Evolutionary conservation across 2,888 invertebrate species (phyloP), one percentile per base, ranked within the genome.

Genomic region (Hyppa rectilinea): DNA sequence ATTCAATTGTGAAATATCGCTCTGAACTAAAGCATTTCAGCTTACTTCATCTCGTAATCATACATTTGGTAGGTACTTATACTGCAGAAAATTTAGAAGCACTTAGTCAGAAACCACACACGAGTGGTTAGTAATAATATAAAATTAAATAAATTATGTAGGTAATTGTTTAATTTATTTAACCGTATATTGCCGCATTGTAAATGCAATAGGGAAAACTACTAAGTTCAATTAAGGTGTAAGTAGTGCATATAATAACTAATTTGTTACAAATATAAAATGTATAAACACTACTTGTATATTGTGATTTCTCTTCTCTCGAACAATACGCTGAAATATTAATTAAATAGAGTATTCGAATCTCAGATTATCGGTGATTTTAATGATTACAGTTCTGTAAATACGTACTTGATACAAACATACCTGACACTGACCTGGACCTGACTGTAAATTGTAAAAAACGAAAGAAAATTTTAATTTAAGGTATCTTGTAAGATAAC

Each of bases 1-100:
- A 70, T 75, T 34, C 14, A 40, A 58, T 80, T 66, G 61, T 47
- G 58, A 75, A 80, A 80, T 70, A 59, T 58, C 49, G n/a, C 26
- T 56, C 29, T 31, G n/a, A 53, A 52, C 45, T 14, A 56, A 26
- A 47, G 26, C 52, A 53, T 45, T 64, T 50, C 2, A 55, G 74
- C 26, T 40, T 53, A 40, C 9, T 71, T 40, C 12, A 20, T 49
- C 26, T 62, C 43, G 36, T 38, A 31, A 47, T 58, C 38, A 45
- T 10, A 29, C 9, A 55, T 20, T 49, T 29, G 29, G 12, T 10
- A 43, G 40, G 20, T 36, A 69, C 2, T 31, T 38, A 14, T 2
- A 38, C 38, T 38, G 38, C 38, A 14, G 5, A n/a, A n/a, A n/a
- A 55, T 9, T 20, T 20, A 26, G 5, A 62, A 36, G 29, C 49